Percentiles rank a stretch among this genome's conserved stretches.
These are phyloP conservation scores for Epinephelus cyanopodus DNA, from an alignment of 2,113 vertebrate genomes.

Conservation along the genomic window DNA sequence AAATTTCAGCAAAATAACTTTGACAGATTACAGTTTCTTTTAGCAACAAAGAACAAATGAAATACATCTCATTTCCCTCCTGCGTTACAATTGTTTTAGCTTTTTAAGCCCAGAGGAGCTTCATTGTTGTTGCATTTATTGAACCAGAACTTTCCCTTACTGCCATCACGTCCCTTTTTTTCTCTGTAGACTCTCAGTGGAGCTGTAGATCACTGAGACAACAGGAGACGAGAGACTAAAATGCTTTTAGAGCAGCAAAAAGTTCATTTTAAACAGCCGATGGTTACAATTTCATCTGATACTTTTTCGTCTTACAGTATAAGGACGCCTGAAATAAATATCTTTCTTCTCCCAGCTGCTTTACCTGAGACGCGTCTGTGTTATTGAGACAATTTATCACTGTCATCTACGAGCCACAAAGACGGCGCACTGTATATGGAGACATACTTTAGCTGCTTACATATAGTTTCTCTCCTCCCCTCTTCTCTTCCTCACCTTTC, in stretches of 20 bases:
- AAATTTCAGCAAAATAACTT: neutral
- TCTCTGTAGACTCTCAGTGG: neutral
- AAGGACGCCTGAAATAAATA: constrained; percentile 24
- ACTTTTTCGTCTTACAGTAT: neutral
- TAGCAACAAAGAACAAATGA: neutral
- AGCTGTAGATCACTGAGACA: neutral
- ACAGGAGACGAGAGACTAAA: neutral
- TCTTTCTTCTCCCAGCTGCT: constrained; percentile 17
- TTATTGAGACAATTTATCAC: constrained; percentile 69
- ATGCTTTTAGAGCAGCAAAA: neutral
- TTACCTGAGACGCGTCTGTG: neutral
- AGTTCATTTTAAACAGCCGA: constrained; percentile 14
- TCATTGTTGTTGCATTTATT: constrained; percentile 4
- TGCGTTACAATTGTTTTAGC: neutral
- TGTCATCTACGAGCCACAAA: constrained; percentile 42
- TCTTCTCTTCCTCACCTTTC: constrained; percentile 35
- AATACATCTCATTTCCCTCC: neutral
- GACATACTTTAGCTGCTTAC: constrained; percentile 7
- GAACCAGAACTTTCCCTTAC: neutral
- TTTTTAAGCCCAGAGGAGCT: neutral
- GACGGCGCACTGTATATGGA: neutral
- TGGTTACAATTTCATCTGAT: constrained; percentile 5
- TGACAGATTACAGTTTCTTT: neutral
- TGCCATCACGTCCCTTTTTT: neutral
- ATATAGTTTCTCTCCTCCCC: constrained; percentile 1